These are phyloP conservation scores for Troglohyphantes excavatus DNA, from an alignment of 2,888 invertebrate species.

Conservation along the genomic window DNA sequence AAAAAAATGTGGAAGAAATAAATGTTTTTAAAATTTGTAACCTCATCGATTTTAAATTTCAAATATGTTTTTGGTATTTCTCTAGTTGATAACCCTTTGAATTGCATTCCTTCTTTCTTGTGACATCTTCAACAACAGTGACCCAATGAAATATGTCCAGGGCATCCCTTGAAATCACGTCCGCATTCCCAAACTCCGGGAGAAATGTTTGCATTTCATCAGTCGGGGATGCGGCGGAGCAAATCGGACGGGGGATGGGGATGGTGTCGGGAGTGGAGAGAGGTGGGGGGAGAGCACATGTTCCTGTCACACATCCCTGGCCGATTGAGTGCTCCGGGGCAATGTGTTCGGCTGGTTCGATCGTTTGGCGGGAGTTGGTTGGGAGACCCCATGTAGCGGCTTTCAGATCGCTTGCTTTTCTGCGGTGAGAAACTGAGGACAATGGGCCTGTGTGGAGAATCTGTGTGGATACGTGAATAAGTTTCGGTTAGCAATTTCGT, in stretches of 20 bases:
- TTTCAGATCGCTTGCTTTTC: conserved; percentile 11
- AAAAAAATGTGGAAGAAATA: too few species aligned
- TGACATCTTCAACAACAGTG: too few species aligned
- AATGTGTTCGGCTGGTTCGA: conserved; percentile 62
- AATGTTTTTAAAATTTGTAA: too few species aligned
- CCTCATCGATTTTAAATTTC: too few species aligned
- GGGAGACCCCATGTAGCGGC: conserved; percentile 22
- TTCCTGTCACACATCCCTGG: conserved; percentile 62
- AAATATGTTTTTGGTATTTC: too few species aligned
- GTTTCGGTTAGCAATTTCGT: background rate
- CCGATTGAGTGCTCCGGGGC: conserved; percentile 62
- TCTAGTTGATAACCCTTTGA: too few species aligned
- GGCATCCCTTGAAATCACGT: conserved; percentile 18
- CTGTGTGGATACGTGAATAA: background rate
- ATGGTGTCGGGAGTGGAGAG: background rate
- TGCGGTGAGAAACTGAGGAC: too few species aligned
- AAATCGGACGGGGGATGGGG: background rate
- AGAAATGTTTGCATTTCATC: conserved; percentile 57
- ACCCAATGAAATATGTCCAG: too few species aligned
- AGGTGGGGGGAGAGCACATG: conserved; percentile 33
- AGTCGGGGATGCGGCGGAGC: conserved; percentile 34
- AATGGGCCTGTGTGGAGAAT: background rate
- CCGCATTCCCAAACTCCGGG: background rate
- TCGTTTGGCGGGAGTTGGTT: background rate
- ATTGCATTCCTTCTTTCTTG: too few species aligned